Evolutionary conservation across 2,113 vertebrate genomes (phyloP).

Genomic region (Plotosus lineatus): DNA sequence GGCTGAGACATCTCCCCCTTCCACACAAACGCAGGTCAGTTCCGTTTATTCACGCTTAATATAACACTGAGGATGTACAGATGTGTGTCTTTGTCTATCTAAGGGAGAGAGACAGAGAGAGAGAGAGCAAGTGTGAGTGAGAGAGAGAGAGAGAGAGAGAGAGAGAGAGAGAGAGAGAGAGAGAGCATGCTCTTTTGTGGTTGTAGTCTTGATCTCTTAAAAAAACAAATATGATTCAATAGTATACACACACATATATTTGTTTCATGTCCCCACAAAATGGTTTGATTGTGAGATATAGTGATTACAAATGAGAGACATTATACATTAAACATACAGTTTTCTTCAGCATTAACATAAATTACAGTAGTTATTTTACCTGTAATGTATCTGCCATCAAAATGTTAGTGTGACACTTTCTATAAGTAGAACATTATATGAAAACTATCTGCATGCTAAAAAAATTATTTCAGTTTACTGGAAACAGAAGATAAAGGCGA

Average conservation of each 20-base stretch:
- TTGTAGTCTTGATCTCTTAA: background rate
- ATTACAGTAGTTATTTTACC: no score
- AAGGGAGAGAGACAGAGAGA: background rate
- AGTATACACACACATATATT: background rate
- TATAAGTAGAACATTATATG: no score
- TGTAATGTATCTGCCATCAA: no score
- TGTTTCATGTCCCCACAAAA: no score
- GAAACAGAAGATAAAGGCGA: no score
- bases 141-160: background rate
- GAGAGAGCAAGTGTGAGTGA: background rate
- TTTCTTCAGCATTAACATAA: no score
- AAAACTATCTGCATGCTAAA: no score
- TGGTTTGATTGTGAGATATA: no score
- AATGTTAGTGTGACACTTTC: no score
- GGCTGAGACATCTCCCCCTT: background rate
- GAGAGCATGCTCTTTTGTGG: background rate
- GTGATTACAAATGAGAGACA: no score
- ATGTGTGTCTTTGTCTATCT: background rate
- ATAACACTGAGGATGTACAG: background rate
- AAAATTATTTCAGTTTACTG: no score
- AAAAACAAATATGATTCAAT: background rate
- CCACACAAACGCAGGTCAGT: background rate
- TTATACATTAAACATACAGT: no score
- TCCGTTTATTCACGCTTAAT: background rate
- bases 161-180: background rate